phyloP scores from a whole-genome alignment of 2,888 invertebrate species.

The Eugnorisma glareosa region DNA sequence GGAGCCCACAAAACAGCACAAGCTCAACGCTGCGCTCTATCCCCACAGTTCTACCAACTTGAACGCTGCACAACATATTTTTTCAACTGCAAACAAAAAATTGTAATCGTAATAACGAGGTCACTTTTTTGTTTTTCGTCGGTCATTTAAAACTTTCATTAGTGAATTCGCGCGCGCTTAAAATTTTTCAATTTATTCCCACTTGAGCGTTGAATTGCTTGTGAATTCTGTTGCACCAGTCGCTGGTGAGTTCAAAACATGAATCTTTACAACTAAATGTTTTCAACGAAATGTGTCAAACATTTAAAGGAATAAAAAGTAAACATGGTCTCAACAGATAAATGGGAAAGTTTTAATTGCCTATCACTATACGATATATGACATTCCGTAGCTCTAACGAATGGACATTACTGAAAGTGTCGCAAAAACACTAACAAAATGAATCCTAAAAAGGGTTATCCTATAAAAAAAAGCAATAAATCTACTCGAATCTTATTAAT shows the following conservation, averaged over 20 bases:
- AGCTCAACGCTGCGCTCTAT: conserved; percentile 67
- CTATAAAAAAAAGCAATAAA: conserved; percentile 25
- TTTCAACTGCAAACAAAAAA: conserved; percentile 72
- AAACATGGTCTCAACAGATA: neutral
- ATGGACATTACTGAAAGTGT: neutral
- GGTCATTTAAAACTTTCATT: conserved; percentile 89
- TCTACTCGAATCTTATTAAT: conserved; percentile 44
- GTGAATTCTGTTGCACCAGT: conserved; percentile 63
- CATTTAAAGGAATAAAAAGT: neutral
- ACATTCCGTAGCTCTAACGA: neutral
- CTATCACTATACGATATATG: no score
- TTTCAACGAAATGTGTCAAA: conserved; percentile 20
- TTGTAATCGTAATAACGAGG: conserved; percentile 86
- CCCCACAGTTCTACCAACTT: conserved; percentile 50
- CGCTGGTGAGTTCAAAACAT: conserved; percentile 35
- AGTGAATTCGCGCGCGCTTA: conserved; percentile 85
- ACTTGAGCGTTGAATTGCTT: conserved; percentile 77
- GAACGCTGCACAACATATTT: conserved; percentile 57
- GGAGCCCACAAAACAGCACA: conserved; percentile 35
- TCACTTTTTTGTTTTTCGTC: conserved; percentile 86
- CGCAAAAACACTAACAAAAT: neutral
- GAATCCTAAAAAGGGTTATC: neutral
- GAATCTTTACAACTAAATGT: conserved; percentile 16
- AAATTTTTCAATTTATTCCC: conserved; percentile 82
- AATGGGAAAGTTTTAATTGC: neutral